Evolutionary conservation across 1,140 invertebrate species (phyloP).

Genomic region (Chironomus tepperi): DNA sequence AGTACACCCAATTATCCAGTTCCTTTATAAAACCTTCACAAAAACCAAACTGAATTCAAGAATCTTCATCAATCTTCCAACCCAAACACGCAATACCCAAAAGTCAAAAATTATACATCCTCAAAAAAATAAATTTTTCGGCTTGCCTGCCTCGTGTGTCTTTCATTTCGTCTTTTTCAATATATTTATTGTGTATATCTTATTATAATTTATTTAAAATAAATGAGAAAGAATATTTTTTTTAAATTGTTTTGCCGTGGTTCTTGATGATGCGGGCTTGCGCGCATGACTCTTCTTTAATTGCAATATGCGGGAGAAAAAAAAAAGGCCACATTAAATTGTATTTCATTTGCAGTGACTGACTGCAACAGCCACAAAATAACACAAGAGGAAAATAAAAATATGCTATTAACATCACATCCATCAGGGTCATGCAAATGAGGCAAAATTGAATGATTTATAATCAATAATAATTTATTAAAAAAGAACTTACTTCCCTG

Average conservation of each 20-base stretch:
- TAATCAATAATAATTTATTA: background rate
- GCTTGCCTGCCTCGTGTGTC: no score
- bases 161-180: no score
- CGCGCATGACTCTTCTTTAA: slow-evolving; percentile 3
- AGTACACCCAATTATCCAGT: no score
- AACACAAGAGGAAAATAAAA: background rate
- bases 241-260: background rate
- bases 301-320: background rate
- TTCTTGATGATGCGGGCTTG: background rate
- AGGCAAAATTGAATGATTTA: slow-evolving; percentile 14
- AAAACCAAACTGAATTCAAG: no score
- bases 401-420: background rate
- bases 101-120: no score
- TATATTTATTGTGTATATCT: no score
- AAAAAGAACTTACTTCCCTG: background rate
- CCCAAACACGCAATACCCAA: no score
- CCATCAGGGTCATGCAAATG: slow-evolving; percentile 5
- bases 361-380: background rate
- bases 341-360: background rate
- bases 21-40: no score
- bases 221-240: slow-evolving; percentile 8
- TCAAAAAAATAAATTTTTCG: no score
- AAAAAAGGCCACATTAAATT: background rate
- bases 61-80: no score
- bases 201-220: background rate